These are phyloP conservation scores for Tenebrosternarchus preto DNA, from an alignment of 2,113 vertebrate genomes.

Conservation along the genomic window DNA sequence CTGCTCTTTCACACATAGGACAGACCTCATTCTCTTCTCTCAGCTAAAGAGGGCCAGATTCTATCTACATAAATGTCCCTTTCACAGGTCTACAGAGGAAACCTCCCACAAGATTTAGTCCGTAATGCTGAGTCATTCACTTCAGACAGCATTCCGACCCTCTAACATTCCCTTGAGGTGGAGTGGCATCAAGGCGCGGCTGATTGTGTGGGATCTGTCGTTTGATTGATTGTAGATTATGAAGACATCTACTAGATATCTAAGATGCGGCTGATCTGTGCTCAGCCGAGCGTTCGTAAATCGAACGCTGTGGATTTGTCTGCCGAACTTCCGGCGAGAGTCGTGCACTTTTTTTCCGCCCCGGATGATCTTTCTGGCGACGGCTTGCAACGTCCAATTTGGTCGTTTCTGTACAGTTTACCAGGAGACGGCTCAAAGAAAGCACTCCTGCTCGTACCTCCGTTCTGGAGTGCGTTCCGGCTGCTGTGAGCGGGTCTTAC, in stretches of 20 bases:
- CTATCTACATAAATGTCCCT: no score
- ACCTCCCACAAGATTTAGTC: background rate
- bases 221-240: slow-evolving; percentile 33
- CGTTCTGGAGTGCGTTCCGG: background rate
- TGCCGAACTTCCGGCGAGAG: slow-evolving; percentile 1
- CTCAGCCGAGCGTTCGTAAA: slow-evolving; percentile 26
- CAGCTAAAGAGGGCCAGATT: background rate
- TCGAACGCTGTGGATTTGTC: slow-evolving; percentile 23
- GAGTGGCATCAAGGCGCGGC: background rate
- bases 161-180: background rate
- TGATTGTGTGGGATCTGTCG: slow-evolving; percentile 11
- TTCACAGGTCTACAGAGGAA: no score
- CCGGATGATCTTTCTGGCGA: background rate
- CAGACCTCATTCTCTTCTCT: background rate
- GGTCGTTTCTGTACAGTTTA: slow-evolving; percentile 16
- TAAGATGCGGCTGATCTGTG: slow-evolving; percentile 10
- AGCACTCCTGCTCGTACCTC: background rate
- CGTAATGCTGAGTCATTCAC: slow-evolving; percentile 19
- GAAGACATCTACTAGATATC: background rate
- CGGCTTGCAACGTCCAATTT: no score
- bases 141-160: background rate
- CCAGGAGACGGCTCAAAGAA: background rate
- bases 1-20: background rate
- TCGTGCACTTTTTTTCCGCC: background rate
- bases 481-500: background rate